These are phyloP conservation scores for Thamnophis sirtalis DNA, from an alignment of 2,113 vertebrate genomes.

Conservation along the genomic window DNA sequence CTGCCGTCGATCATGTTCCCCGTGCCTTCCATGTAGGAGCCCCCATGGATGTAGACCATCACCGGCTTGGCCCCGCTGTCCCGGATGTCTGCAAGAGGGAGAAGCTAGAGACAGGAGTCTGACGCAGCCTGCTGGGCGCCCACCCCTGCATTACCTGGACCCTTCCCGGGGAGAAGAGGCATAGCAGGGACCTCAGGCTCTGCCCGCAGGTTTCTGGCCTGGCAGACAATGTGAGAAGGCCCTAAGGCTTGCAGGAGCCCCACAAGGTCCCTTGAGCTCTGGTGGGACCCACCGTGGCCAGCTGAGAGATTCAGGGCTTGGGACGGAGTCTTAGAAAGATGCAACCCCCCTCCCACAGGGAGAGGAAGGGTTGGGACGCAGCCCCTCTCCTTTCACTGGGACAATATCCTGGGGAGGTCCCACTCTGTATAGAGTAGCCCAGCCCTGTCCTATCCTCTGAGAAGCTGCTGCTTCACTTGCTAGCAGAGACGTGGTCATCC, in stretches of 20 bases:
- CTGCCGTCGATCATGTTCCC: conserved; percentile 99
- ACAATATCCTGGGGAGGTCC: neutral
- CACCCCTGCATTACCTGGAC: conserved; percentile 31
- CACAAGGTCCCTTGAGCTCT: no score
- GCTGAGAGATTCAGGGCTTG: conserved; percentile 34
- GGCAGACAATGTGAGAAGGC: neutral
- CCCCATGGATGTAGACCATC: conserved; percentile 98
- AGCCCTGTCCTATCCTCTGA: neutral
- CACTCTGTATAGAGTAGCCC: neutral
- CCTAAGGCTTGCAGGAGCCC: neutral
- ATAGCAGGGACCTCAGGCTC: neutral
- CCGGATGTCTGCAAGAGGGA: conserved; percentile 93
- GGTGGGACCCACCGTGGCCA: neutral
- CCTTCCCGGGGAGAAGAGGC: conserved; percentile 14
- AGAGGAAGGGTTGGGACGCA: neutral
- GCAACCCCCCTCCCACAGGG: no score
- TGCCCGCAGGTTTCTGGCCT: neutral
- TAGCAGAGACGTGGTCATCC: neutral
- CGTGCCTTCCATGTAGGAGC: conserved; percentile 98
- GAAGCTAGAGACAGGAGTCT: conserved; percentile 44
- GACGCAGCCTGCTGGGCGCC: accelerated
- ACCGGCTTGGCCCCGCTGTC: conserved; percentile 98
- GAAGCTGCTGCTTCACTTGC: neutral
- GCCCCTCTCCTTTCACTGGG: no score
- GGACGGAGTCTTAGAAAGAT: neutral